These are phyloP conservation scores for Chaetodon trifascialis DNA, from an alignment of 2,113 vertebrate genomes.

Conservation along the genomic window DNA sequence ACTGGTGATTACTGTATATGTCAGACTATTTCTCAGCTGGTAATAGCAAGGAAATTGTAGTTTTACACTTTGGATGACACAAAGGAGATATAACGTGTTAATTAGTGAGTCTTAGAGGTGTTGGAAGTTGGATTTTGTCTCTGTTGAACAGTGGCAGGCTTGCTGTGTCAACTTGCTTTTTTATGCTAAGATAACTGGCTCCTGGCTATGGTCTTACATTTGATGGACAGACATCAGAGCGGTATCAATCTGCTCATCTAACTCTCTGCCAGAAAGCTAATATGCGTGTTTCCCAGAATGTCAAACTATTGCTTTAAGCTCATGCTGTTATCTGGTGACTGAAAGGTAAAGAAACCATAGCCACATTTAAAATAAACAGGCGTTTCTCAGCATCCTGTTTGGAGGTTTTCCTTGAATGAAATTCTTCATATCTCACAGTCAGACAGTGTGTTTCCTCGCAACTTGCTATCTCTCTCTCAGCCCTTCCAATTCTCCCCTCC, in stretches of 20 bases:
- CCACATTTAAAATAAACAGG: conserved; percentile 26
- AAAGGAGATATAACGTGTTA: neutral
- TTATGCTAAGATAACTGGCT: neutral
- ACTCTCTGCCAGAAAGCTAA: neutral
- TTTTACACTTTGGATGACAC: conserved; percentile 7
- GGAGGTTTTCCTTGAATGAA: conserved; percentile 13
- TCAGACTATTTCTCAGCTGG: neutral
- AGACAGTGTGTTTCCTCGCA: conserved; percentile 10
- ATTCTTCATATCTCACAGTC: conserved; percentile 27
- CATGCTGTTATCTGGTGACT: conserved; percentile 1
- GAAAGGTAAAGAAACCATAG: conserved; percentile 1
- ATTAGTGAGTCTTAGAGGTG: conserved; percentile 2
- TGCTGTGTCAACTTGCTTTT: neutral
- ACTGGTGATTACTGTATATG: neutral
- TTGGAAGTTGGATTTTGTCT: neutral
- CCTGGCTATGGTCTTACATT: neutral
- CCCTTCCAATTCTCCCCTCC: conserved; percentile 25
- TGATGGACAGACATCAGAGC: conserved; percentile 5
- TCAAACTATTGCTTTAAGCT: neutral
- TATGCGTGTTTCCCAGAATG: neutral
- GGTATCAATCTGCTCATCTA: neutral
- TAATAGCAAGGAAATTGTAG: neutral
- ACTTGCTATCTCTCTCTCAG: conserved; percentile 37
- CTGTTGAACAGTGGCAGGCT: neutral
- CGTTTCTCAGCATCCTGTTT: conserved; percentile 6